These are phyloP conservation scores for Xyrichtys novacula DNA, from an alignment of 2,797 vertebrate genomes.

Conservation along the genomic window DNA sequence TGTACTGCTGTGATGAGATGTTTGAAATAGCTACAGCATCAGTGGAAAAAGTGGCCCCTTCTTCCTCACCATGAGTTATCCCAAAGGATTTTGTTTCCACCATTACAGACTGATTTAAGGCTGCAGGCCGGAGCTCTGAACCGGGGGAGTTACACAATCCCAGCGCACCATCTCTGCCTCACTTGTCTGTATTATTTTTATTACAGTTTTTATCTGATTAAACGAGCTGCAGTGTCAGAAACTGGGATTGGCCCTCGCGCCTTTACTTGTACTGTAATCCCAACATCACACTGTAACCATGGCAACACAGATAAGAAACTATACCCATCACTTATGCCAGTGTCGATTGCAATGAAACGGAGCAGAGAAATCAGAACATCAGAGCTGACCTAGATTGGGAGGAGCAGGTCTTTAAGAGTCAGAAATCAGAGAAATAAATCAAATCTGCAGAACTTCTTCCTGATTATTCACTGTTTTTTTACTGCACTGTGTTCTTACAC, in stretches of 20 bases:
- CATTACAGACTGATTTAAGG: no score
- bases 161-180: no score
- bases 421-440: constrained; percentile 10
- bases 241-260: constrained; percentile 30
- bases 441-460: background rate
- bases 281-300: constrained; percentile 61
- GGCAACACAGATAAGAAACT: constrained; percentile 62
- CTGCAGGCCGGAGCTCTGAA: no score
- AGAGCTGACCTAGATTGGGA: constrained; percentile 70
- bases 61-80: no score
- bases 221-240: constrained; percentile 24
- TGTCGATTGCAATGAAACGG: constrained; percentile 52
- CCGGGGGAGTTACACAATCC: no score
- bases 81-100: no score
- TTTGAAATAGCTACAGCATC: no score
- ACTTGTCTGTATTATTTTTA: no score
- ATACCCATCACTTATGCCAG: constrained; percentile 57
- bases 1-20: no score
- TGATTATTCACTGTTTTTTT: background rate
- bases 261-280: constrained; percentile 32
- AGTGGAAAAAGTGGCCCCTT: no score
- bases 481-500: background rate
- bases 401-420: constrained; percentile 42
- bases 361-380: constrained; percentile 63
- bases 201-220: constrained; percentile 37